Evolutionary conservation across 2,113 vertebrate genomes (phyloP), one percentile per base, ranked within the genome.

Genomic region (Heliornis fulica): DNA sequence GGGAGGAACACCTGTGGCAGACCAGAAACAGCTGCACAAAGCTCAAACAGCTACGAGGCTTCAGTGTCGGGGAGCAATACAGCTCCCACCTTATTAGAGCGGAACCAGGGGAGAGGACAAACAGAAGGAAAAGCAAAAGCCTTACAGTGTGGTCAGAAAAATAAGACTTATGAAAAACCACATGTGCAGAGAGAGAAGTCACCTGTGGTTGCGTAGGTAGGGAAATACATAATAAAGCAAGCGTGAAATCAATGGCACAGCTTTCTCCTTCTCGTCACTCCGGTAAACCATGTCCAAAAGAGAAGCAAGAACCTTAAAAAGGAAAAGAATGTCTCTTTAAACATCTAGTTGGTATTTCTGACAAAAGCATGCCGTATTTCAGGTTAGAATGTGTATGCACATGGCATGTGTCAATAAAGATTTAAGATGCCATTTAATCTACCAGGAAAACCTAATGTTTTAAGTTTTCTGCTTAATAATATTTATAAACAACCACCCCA

Each of bases 261-360:
- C 99, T 85, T 98, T 99, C 91, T 99, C 99, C 91, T 99, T 99
- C 97, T 99, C 99, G 1, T 99, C 99, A 1, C 99, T 99, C 61
- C 99, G 98, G 85, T 99, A 99, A 10, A 99, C 99, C 99, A 99
- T 98, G 96, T 99, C 99, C 96, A 99, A 97, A 70, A 99, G 99
- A 9, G 98, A 98, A 25, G 99, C 99, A 96, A 99, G 96, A 22
- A 99, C 98, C 99, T 99, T 53, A 34, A 34, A 36, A 31, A 51
- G 1, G 2, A 26, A 50, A 71, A 83, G 9, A 43, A 32, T 2
- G 21, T 3, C 40, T 25, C 31, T 48, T 22, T 59, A 69, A 59
- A 53, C 8, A 19, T 74, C 29, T 9, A 31, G 11, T 9, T 74
- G 69, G 7, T 59, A 45, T 65, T 66, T 75, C 57, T 82, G 79